These are phyloP conservation scores for Chrysodeixis includens DNA, from an alignment of 2,888 invertebrate genomes.

Conservation along the genomic window DNA sequence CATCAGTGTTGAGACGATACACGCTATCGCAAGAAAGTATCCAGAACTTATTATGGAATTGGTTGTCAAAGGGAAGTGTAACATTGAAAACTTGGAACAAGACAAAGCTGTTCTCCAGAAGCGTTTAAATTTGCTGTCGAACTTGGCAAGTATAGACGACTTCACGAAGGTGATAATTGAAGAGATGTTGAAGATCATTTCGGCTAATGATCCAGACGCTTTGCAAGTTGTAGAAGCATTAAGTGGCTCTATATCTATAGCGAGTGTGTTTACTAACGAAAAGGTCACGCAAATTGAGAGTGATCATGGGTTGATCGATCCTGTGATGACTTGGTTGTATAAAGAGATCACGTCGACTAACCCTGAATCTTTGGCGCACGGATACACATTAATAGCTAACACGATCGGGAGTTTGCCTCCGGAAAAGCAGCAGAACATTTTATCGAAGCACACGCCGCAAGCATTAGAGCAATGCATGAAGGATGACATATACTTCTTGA, in stretches of 20 bases:
- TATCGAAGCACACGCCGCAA: slow-evolving; percentile 69
- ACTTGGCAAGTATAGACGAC: slow-evolving; percentile 83
- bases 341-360: slow-evolving; percentile 68
- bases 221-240: slow-evolving; percentile 76
- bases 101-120: slow-evolving; percentile 75
- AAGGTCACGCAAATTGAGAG: slow-evolving; percentile 83
- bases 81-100: slow-evolving; percentile 71
- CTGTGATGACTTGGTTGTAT: slow-evolving; percentile 77
- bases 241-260: slow-evolving; percentile 74
- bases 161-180: slow-evolving; percentile 84
- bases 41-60: slow-evolving; percentile 86
- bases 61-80: slow-evolving; percentile 84
- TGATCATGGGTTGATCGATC: slow-evolving; percentile 80
- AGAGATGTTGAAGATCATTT: slow-evolving; percentile 80
- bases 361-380: slow-evolving; percentile 68
- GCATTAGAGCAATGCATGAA: slow-evolving; percentile 70
- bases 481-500: slow-evolving; percentile 74
- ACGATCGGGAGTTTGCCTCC: slow-evolving; percentile 75
- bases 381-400: slow-evolving; percentile 75
- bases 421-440: slow-evolving; percentile 72
- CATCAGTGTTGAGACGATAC: slow-evolving; percentile 85
- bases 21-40: slow-evolving; percentile 85
- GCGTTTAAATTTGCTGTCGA: slow-evolving; percentile 81
- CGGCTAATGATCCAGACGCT: slow-evolving; percentile 67
- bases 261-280: slow-evolving; percentile 71